Base-by-base conservation (phyloP, 2,113 vertebrate genomes). In the Leptodactylus fuscus region DNA sequence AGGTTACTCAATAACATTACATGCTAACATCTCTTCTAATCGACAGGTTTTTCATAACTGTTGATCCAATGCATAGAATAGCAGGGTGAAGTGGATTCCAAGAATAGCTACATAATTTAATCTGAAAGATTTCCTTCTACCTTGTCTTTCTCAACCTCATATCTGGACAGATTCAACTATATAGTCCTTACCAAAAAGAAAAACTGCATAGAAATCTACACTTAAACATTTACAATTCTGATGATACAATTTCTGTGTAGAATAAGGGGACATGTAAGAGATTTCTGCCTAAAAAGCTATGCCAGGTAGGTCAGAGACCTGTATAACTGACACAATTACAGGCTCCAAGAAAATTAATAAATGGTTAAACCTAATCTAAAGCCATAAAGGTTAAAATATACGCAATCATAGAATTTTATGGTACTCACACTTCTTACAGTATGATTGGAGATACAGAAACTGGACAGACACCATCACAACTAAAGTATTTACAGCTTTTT, bases 401-500 rank as follows among this genome's bases (percentile, higher is more conserved):
- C 13, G 22, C 58, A 79, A 29, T 20, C 36, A 34, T 58, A 16
- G 27, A 34, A 60, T 60, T 86, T 86, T 86, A 86, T 86, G 75
- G 62, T 58, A 38, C 48, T 48, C 60, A 53, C 51, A 46, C 77
- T 73, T 67, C 38, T 34, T 55, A 34, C 65, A 22, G 22, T 36
- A 69, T 8, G 36, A 13, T 67, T 46, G 22, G 12, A 46, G 29
- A 55, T 58, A 71, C 76, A 46, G 44, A 7, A 24, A 18, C 73
- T 86, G 48, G 75, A 51, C 41, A 71, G 78, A 12, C 5, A 53
- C 48, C 65, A 58, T n/a, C 49, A 58, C 38, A 38, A 36, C 24
- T 48, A 41, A 78, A 55, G 76, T 70, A 85, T 85, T 86, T 86
- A 86, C 49, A 60, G 34, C 84, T 71, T 86, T 86, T 86, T 86